Evolutionary conservation across 2,797 vertebrate genomes (phyloP), one percentile per base, ranked within the genome.

Genomic region (Hemibagrus guttatus): DNA sequence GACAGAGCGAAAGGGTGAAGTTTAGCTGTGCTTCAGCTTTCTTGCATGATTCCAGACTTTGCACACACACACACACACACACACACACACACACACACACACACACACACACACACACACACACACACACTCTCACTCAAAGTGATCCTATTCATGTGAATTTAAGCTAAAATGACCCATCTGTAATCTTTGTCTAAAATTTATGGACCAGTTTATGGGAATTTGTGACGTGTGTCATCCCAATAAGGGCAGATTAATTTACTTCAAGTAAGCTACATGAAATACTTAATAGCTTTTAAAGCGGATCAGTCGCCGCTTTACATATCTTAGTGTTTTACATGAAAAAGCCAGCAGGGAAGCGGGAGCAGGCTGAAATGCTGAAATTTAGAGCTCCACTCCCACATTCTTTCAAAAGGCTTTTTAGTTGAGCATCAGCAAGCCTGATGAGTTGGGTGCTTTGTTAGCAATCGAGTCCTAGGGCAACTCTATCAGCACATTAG

Each of bases 401-500:
- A 52, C 76, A 68, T 76, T 68, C 28, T 46, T 14, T 64, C 56
- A 54, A 63, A 61, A 52, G 54, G 17, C 46, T 63, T 58, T 56
- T 69, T 69, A 14, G 31, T 49, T 39, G 49, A 74, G 83, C 74
- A 82, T 82, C 81, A 88, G 84, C 85, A 87, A 75, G 68, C 74
- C 78, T 88, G 81, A 85, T 61, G 72, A 86, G 86, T 78, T 28
- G 64, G 58, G 66, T 82, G 75, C 79, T 85, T 86, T 61, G 85
- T 85, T 86, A 86, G 42, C 86, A 64, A 64, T 54, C 59, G 56
- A 72, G 63, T 61, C 64, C 64, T 76, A 88, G 69, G 28, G 21
- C 35, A 31, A 49, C 82, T 64, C 66, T 56, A 85, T 90, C 87
- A 89, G 88, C 81, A 84, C 54, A 88, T 88, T 83, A 87, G 87